Percentiles rank a stretch among this genome's conserved stretches.
Evolutionary conservation across 2,888 invertebrate species (phyloP).

Genomic region (Epiblema foenella): DNA sequence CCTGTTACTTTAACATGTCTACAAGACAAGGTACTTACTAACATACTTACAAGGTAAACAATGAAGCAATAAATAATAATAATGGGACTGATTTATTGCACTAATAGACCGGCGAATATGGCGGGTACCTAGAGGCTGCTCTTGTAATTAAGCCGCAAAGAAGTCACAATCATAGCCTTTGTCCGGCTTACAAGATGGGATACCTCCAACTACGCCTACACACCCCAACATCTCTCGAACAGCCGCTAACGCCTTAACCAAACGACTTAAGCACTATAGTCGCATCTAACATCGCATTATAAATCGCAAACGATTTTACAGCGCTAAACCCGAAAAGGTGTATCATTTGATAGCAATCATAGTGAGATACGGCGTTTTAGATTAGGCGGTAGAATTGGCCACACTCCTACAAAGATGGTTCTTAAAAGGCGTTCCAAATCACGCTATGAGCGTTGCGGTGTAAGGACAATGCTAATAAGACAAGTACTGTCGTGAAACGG

Average conservation of each 20-base stretch:
- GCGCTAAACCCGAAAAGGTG: background rate
- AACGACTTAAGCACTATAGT: constrained; percentile 41
- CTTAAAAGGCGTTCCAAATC: constrained; percentile 75
- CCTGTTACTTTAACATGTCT: background rate
- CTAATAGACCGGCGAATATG: constrained; percentile 38
- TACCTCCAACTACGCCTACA: constrained; percentile 53
- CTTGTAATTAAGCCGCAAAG: constrained; percentile 69
- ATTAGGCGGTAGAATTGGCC: constrained; percentile 48
- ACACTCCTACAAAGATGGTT: constrained; percentile 53
- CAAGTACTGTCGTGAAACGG: constrained; percentile 66
- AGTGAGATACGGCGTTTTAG: background rate
- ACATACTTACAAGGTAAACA: constrained; percentile 48
- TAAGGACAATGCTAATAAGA: constrained; percentile 75
- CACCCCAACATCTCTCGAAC: constrained; percentile 33
- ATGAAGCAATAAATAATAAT: constrained; percentile 49
- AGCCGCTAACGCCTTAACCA: constrained; percentile 46
- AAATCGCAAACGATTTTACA: constrained; percentile 22
- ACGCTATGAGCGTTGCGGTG: constrained; percentile 68
- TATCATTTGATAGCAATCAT: background rate
- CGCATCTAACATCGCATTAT: constrained; percentile 24
- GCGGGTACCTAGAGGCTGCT: constrained; percentile 51
- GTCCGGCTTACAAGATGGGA: constrained; percentile 59
- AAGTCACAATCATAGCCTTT: constrained; percentile 66
- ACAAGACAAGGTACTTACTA: constrained; percentile 3
- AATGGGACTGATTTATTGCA: constrained; percentile 33